Percentiles rank a stretch among this genome's conserved stretches.
phyloP scores from a whole-genome alignment of 2,797 vertebrate genomes.

The Tolypeutes matacus region DNA sequence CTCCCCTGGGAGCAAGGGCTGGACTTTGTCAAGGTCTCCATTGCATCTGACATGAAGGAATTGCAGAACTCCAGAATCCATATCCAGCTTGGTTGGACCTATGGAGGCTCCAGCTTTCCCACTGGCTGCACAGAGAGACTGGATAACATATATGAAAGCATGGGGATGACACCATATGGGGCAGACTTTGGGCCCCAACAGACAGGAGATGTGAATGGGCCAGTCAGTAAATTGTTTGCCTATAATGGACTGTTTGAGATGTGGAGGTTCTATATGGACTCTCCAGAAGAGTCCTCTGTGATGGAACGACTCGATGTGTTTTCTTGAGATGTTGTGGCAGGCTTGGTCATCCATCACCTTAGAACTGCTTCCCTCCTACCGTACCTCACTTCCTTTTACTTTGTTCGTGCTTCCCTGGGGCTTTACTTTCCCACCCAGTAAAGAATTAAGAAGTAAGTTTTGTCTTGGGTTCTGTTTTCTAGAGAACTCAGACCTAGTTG shows the following conservation, averaged over 20 bases:
- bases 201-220: not conserved
- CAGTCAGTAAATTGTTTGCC: not conserved
- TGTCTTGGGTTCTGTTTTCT: not conserved
- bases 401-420: not conserved
- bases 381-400: not conserved
- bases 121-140: not conserved
- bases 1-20: not conserved
- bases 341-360: not conserved
- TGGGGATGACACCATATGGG: not conserved
- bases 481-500: not conserved
- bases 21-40: not conserved
- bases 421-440: not conserved
- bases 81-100: not conserved
- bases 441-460: not conserved
- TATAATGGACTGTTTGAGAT: not conserved
- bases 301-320: not conserved
- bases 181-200: not conserved
- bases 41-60: not conserved
- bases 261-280: not conserved
- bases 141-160: not conserved
- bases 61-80: not conserved
- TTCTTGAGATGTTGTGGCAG: not conserved
- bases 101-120: not conserved
- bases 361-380: not conserved
- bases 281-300: not conserved